Base-by-base conservation (phyloP, 2,888 invertebrate species). In the Dorcus parallelipipedus region DNA sequence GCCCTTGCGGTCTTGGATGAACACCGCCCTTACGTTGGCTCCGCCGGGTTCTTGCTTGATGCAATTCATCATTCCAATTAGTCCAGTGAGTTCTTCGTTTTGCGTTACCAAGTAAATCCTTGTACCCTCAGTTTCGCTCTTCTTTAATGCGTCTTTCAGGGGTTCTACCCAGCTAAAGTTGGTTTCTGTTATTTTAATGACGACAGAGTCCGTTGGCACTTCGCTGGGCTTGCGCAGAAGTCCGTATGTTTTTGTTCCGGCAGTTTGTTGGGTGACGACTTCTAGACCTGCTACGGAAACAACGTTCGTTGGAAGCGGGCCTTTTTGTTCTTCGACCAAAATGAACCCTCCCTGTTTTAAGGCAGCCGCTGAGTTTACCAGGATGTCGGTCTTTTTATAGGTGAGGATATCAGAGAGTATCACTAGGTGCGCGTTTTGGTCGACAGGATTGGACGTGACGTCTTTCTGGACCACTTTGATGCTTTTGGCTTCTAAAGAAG, bases 21-120 rank as follows among this genome's bases (percentile, higher is more conserved):
- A 88, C 59, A 88, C 82, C 58, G 86, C 85, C 72, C 94, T 86
- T 42, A 93, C 84, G 67, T 86, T 86, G 58, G 82, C 80, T 17
- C 95, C 95, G 64, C 94, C 95, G 5, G 89, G 84, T 82, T 97
- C 97, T 69, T 86, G 87, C 71, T 90, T 89, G 65, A 98, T 82
- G 77, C 98, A 99, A 73, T 94, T 90, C 71, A 91, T 88, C 74
- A 98, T 82, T 48, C 98, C 98, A 56, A 96, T 82, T 63, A 93
- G 82, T 52, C 98, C 97, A 74, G 85, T 84, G 26, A 83, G 75
- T 59, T 87, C 83, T 68, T 88, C 85, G 45, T 87, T 86, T 70
- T 87, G 84, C 58, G 88, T 84, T 54, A 90, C 86, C 40, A 93
- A 73, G 69, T 88, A 84, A 56, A 92, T 83, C 67, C 87, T 86